Evolutionary conservation across 64 coral and sea anemone species (phyloP).

Genomic region (Stichodactyla helianthus): DNA sequence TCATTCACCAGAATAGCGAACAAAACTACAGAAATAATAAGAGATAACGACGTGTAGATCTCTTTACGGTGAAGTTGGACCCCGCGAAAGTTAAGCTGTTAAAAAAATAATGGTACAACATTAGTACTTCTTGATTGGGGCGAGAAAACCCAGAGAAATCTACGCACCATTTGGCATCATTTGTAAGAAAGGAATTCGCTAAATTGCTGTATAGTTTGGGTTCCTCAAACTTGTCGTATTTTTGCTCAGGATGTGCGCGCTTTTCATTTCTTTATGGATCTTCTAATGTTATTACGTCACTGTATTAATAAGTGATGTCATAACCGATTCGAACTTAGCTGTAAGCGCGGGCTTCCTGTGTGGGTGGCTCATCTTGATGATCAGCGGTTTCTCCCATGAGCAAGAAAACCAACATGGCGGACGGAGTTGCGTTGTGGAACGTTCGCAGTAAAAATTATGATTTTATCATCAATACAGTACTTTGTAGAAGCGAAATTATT

Average conservation of each 20-base stretch:
- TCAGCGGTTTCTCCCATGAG: constrained; percentile 7
- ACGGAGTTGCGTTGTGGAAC: neutral
- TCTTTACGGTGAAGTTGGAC: constrained; percentile 82
- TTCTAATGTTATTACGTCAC: constrained; percentile 11
- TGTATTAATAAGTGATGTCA: neutral
- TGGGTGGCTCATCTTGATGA: neutral
- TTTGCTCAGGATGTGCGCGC: neutral
- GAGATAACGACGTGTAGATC: constrained; percentile 58
- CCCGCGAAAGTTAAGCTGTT: constrained; percentile 88
- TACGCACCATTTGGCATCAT: constrained; percentile 24
- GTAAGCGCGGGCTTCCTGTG: neutral
- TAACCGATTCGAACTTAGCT: neutral
- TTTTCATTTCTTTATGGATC: neutral
- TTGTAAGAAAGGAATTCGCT: neutral
- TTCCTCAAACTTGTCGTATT: neutral
- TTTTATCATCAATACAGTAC: neutral
- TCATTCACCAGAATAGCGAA: constrained; percentile 81
- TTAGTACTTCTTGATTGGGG: neutral
- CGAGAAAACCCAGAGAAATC: neutral
- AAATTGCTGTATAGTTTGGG: neutral
- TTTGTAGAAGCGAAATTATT: neutral
- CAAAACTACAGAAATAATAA: constrained; percentile 55
- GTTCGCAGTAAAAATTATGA: neutral
- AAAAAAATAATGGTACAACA: constrained; percentile 4
- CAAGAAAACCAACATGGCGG: constrained; percentile 47